These are phyloP conservation scores for Rhinopomastus cyanomelas DNA, from an alignment of 2,113 vertebrate genomes.

Conservation along the genomic window DNA sequence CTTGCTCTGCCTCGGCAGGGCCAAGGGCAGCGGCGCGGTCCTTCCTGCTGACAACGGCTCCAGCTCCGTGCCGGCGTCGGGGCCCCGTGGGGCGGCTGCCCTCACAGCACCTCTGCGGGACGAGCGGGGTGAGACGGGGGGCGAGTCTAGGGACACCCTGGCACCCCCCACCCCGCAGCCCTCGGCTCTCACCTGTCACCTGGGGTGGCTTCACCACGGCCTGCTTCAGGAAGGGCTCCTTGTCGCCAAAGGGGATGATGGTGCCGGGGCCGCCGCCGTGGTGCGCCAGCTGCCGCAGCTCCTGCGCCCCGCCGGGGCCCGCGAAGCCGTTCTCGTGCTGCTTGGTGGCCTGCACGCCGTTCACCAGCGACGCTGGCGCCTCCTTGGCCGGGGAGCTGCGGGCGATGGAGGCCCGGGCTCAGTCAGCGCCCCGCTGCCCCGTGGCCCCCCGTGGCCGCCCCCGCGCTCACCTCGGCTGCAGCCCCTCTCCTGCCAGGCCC, in stretches of 20 bases:
- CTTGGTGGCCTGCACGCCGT: slow-evolving; percentile 83
- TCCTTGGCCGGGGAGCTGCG: slow-evolving; percentile 74
- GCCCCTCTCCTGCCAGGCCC: slow-evolving; percentile 42
- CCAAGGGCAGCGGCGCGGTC: not conserved
- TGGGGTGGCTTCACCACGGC: slow-evolving; percentile 87
- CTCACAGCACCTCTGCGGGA: slow-evolving; percentile 75
- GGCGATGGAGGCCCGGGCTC: not conserved
- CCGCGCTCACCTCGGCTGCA: slow-evolving; percentile 52
- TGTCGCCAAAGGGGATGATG: slow-evolving; percentile 86
- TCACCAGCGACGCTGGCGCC: slow-evolving; percentile 72
- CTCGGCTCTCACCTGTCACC: slow-evolving; percentile 82
- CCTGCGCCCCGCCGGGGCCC: slow-evolving; percentile 72
- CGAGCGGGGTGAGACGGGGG: not conserved
- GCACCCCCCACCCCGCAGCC: fast-evolving
- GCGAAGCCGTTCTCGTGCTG: slow-evolving; percentile 91
- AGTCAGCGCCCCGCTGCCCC: fast-evolving
- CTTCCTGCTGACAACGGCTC: not conserved
- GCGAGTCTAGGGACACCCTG: fast-evolving
- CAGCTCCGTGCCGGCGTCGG: not conserved
- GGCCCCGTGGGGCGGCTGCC: not conserved
- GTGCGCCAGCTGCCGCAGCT: slow-evolving; percentile 81
- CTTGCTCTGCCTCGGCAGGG: no score
- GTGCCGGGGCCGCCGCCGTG: slow-evolving; percentile 75
- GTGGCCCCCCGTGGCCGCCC: fast-evolving
- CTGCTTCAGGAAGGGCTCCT: slow-evolving; percentile 90